A percentile compares a stretch with the other conserved stretches of the same genome.
These are phyloP conservation scores for Tetraneura akinire DNA, from an alignment of 1,140 invertebrate species.

Conservation along the genomic window DNA sequence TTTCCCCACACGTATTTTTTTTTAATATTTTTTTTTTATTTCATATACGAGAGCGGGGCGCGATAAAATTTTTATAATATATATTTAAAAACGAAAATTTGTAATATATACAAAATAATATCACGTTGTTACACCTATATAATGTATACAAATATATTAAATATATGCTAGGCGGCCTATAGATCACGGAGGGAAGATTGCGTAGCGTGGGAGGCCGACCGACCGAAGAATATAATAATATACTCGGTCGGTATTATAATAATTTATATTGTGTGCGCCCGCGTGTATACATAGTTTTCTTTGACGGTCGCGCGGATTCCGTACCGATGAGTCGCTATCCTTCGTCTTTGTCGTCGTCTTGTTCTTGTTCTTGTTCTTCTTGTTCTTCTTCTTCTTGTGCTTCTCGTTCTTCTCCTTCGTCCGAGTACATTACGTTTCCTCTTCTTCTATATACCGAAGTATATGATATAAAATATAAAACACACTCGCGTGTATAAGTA, in stretches of 20 bases:
- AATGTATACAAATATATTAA: neutral
- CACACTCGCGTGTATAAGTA: too few relatives aligned
- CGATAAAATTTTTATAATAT: too few relatives aligned
- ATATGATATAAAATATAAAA: neutral
- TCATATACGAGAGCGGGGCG: neutral
- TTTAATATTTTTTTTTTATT: too few relatives aligned
- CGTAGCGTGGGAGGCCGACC: slow-evolving; percentile 44
- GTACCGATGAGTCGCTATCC: slow-evolving; percentile 37
- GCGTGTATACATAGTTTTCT: neutral
- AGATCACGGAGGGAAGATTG: slow-evolving; percentile 48
- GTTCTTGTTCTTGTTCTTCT: neutral
- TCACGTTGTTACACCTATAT: neutral
- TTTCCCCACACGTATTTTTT: too few relatives aligned
- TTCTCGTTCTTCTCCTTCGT: neutral
- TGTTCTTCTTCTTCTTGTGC: neutral
- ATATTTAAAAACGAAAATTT: slow-evolving; percentile 8
- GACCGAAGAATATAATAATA: too few relatives aligned
- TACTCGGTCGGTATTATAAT: too few relatives aligned
- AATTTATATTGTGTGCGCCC: slow-evolving; percentile 24
- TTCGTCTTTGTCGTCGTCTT: neutral
- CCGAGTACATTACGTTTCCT: neutral
- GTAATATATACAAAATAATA: neutral
- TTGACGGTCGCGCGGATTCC: slow-evolving; percentile 42
- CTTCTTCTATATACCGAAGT: neutral
- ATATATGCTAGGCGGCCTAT: slow-evolving; percentile 29